These are phyloP conservation scores for Podarcis cretensis DNA, from an alignment of 2,113 vertebrate genomes.

Conservation along the genomic window DNA sequence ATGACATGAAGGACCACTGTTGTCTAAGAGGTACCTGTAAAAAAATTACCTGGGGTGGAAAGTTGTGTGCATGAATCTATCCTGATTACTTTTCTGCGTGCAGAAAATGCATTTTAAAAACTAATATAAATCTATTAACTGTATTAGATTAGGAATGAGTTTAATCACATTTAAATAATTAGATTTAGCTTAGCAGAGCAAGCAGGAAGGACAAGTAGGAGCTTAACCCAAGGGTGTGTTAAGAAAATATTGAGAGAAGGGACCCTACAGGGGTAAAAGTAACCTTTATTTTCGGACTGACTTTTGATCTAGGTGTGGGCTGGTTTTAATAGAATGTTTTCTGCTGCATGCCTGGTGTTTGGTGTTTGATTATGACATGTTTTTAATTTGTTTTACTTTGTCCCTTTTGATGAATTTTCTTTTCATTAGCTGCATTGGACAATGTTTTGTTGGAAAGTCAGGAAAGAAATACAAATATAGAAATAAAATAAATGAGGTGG, in stretches of 20 bases:
- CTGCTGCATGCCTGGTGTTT: background rate
- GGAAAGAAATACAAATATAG: background rate
- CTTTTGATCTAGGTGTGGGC: background rate
- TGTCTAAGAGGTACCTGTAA: background rate
- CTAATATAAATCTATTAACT: background rate
- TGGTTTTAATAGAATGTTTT: background rate
- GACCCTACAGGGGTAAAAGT: background rate
- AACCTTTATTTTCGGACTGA: background rate
- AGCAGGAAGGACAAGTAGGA: background rate
- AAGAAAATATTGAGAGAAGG: background rate
- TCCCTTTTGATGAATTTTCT: background rate
- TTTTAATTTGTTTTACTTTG: background rate
- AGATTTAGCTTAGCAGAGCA: background rate
- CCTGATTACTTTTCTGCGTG: background rate
- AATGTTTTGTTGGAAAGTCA: background rate
- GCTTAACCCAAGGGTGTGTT: background rate
- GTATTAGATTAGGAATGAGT: background rate
- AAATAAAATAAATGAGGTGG: too few species aligned
- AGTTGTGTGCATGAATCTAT: background rate
- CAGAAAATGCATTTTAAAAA: background rate
- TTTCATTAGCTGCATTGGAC: background rate
- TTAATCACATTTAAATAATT: background rate
- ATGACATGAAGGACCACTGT: background rate
- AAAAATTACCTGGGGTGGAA: background rate
- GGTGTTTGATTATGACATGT: background rate